phyloP scores from a whole-genome alignment of 2,888 invertebrate genomes.

The Linnaemya tessellans region DNA sequence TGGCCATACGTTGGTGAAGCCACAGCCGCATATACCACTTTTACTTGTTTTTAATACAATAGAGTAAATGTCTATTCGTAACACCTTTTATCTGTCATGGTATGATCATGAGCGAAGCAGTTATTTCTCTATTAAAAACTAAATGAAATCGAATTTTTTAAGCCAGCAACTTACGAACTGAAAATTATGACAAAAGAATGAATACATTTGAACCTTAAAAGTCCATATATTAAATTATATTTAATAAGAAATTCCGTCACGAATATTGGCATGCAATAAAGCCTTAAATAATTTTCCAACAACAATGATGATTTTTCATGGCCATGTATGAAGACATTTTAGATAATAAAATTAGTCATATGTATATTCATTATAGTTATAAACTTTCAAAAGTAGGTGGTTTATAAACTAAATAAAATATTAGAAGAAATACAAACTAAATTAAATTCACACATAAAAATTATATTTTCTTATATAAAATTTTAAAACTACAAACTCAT shows the following conservation, averaged over 20 bases:
- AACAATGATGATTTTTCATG: slow-evolving; percentile 65
- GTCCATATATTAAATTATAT: not conserved
- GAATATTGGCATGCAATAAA: slow-evolving; percentile 18
- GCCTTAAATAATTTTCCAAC: slow-evolving; percentile 48
- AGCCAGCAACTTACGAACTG: too few relatives aligned
- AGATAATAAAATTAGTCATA: slow-evolving; percentile 45
- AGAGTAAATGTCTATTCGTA: too few relatives aligned
- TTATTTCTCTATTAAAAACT: too few relatives aligned
- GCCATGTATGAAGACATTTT: slow-evolving; percentile 49
- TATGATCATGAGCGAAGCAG: too few relatives aligned
- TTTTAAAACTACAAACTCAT: slow-evolving; percentile 56
- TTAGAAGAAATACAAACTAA: not conserved
- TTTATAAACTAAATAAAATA: not conserved
- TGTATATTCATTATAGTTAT: slow-evolving; percentile 36
- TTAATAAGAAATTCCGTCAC: not conserved
- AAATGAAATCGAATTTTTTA: too few relatives aligned
- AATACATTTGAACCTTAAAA: too few relatives aligned
- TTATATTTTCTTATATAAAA: not conserved
- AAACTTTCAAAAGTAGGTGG: slow-evolving; percentile 13
- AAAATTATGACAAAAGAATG: too few relatives aligned
- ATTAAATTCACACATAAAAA: not conserved
- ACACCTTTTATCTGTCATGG: too few relatives aligned
- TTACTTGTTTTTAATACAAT: too few relatives aligned
- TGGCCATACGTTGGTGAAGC: too few relatives aligned
- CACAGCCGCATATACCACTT: too few relatives aligned